Percentiles rank a stretch among this genome's conserved stretches.
Evolutionary conservation across 1,140 invertebrate species (phyloP).

Genomic region (Paracyclopina nana): DNA sequence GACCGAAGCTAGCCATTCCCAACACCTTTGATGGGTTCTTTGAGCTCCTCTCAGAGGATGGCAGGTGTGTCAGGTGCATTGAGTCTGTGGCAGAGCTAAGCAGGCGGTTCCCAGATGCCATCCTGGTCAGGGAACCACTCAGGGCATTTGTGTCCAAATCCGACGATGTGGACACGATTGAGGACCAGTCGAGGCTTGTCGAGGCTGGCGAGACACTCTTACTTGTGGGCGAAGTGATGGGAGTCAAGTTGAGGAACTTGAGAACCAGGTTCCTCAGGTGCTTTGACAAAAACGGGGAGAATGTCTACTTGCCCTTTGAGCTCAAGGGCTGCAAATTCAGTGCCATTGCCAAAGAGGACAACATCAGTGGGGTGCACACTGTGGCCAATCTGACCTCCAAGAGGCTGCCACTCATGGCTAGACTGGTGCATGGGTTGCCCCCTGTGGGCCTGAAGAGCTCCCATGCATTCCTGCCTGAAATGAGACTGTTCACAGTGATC

Average conservation of each 20-base stretch:
- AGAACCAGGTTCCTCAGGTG: constrained; percentile 52
- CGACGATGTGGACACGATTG: constrained; percentile 28
- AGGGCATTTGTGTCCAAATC: constrained; percentile 40
- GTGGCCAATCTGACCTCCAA: constrained; percentile 59
- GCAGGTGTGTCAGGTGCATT: constrained; percentile 63
- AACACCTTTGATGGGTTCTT: constrained; percentile 77
- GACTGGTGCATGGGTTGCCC: constrained; percentile 64
- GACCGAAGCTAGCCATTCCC: constrained; percentile 65
- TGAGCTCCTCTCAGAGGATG: constrained; percentile 79
- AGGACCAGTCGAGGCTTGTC: constrained; percentile 48
- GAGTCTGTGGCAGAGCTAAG: constrained; percentile 63
- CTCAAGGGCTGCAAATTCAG: constrained; percentile 75
- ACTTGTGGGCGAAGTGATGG: constrained; percentile 42
- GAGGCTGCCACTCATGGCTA: constrained; percentile 66
- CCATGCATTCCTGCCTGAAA: constrained; percentile 51
- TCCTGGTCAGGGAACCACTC: constrained; percentile 62
- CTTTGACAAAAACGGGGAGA: constrained; percentile 59
- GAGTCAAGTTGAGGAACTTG: constrained; percentile 27
- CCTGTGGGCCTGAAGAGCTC: constrained; percentile 36
- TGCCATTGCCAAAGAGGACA: constrained; percentile 65
- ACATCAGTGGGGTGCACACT: constrained; percentile 44
- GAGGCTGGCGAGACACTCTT: constrained; percentile 57
- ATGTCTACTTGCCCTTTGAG: constrained; percentile 56
- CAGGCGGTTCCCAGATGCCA: constrained; percentile 49
- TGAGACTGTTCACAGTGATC: constrained; percentile 58